These are phyloP conservation scores for Heteromyza rotundicornis DNA, from an alignment of 2,888 invertebrate genomes.

Conservation along the genomic window DNA sequence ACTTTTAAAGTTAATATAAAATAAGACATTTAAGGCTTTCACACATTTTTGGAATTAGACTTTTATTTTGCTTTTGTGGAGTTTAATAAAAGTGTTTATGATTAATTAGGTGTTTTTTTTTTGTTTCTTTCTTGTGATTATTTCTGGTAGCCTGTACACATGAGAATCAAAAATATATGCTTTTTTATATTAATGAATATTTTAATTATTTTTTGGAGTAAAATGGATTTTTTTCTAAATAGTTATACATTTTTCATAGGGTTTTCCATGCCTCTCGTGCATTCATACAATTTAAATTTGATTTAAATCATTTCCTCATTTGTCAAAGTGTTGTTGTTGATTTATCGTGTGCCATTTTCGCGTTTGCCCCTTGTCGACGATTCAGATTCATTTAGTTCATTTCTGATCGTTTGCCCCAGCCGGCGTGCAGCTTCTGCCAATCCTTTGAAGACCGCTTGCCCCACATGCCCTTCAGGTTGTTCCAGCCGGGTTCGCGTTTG, in stretches of 20 bases:
- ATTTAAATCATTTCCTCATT: not conserved
- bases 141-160: too few relatives aligned
- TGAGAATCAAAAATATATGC: not conserved
- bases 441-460: slow-evolving; percentile 68
- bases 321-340: not conserved
- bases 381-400: slow-evolving; percentile 34
- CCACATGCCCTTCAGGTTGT: slow-evolving; percentile 80
- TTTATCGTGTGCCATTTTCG: not conserved
- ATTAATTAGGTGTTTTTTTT: not conserved
- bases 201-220: too few relatives aligned
- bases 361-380: not conserved
- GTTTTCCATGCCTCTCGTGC: not conserved
- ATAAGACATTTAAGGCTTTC: slow-evolving; percentile 42
- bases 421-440: slow-evolving; percentile 60
- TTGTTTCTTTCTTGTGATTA: not conserved
- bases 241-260: not conserved
- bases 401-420: slow-evolving; percentile 58
- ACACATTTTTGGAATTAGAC: slow-evolving; percentile 45
- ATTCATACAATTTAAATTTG: not conserved
- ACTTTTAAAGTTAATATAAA: not conserved
- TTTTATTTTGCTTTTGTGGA: not conserved
- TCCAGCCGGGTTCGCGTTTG: slow-evolving; percentile 80
- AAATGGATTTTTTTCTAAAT: not conserved
- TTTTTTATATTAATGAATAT: not conserved
- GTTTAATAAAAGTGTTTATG: not conserved